A percentile compares a stretch with the other conserved stretches of the same genome.
Evolutionary conservation across 2,797 vertebrate species (phyloP).

Genomic region (Podarcis siculus): DNA sequence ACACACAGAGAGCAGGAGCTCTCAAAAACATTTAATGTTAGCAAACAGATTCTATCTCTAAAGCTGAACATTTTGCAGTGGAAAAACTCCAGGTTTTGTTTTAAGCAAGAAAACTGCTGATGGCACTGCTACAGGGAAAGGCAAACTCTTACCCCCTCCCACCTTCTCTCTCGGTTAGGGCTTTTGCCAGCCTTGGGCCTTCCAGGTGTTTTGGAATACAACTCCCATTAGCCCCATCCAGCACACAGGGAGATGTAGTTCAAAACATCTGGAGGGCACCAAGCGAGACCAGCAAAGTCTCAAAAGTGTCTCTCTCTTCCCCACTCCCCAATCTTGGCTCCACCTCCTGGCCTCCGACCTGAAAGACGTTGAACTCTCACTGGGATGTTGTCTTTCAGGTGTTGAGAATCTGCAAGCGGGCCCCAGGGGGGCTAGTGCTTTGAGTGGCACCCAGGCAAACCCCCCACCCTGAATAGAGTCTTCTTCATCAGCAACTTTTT

Average conservation of each 20-base stretch:
- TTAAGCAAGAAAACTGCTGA: no score
- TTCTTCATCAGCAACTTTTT: background rate
- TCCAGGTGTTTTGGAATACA: background rate
- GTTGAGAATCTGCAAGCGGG: background rate
- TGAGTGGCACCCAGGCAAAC: background rate
- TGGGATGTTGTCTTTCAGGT: background rate
- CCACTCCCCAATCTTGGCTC: background rate
- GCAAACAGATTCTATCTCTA: background rate
- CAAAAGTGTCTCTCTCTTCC: background rate
- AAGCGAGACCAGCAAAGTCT: background rate
- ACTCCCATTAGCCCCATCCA: background rate
- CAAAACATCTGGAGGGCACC: background rate
- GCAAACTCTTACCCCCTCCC: background rate
- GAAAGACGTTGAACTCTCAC: background rate
- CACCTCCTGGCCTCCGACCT: background rate
- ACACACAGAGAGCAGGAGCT: background rate
- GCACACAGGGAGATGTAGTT: background rate
- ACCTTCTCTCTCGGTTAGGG: background rate
- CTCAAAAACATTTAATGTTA: background rate
- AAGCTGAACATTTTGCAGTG: background rate
- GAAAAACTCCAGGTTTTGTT: no score
- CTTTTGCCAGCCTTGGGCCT: background rate
- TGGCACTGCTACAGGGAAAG: background rate
- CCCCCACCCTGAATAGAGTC: background rate
- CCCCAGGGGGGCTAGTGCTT: no score